Base-by-base conservation (phyloP, 2,113 vertebrate species). In the Charina bottae region DNA sequence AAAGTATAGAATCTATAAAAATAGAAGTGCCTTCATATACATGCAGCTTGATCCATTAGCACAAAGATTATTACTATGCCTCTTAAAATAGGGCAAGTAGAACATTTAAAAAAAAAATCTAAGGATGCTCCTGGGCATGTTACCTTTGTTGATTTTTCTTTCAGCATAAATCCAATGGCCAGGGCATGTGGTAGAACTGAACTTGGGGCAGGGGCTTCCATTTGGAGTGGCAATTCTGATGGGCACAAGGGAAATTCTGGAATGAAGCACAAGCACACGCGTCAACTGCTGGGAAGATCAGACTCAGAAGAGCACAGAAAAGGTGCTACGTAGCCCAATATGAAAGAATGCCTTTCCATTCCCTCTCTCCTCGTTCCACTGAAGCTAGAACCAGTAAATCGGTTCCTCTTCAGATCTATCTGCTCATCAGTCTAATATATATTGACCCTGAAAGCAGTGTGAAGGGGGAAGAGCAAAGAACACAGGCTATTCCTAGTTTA, bases 361-460 rank as follows among this genome's bases (percentile, higher is more conserved):
- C 9, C 33, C 85, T 88, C 56, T 88, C 28, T 60, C 56, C 89
- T 83, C 46, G 23, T 90, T 87, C 42, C 21, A 54, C 72, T 26
- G 58, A 64, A 90, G 42, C 42, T 78, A 90, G 37, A 88, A 62
- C 24, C 6, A 85, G 49, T n/a, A 88, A 93, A 90, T 85, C 64
- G 33, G 89, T 93, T 90, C n/a, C 46, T 90, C 68, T 37, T 62
- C 21, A 24, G n/a, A 33, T 72, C 64, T 90, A 90, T 90, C 89
- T 88, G 85, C 56, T 84, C 9, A 84, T 88, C 85, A n/a, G 17
- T 84, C 83, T n/a, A 53, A 88, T 90, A 89, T 10, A 59, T 37
- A 62, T 93, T 60, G 7, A 21, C 62, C 64, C 84, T 87, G 46
- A 21, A 24, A 72, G 42, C 85, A 83, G n/a, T 21, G 12, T 24